Percentiles rank a stretch among this genome's conserved stretches.
Conservation (phyloP, 35 echinoderm and acorn worm genomes). For the Patiria miniata region DNA sequence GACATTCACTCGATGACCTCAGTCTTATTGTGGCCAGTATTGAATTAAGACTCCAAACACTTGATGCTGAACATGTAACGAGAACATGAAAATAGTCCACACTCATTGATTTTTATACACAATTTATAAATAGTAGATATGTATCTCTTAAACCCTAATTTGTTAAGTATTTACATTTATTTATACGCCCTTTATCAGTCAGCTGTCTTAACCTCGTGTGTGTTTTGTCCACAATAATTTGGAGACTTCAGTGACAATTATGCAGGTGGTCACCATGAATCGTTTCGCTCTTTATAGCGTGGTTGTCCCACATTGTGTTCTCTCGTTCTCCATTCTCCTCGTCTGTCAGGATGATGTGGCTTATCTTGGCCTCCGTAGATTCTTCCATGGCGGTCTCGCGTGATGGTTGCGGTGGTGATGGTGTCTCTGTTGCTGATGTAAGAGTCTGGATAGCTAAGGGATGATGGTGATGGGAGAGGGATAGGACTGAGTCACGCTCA, state of each 20-base stretch:
- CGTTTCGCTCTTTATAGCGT: neutral
- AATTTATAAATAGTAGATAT: constrained; percentile 22
- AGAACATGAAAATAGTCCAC: too few species aligned
- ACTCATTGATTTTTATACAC: neutral
- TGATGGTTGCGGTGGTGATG: neutral
- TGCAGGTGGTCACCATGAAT: neutral
- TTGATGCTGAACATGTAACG: too few species aligned
- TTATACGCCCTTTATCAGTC: too few species aligned
- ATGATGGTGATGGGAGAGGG: neutral
- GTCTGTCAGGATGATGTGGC: constrained; percentile 6
- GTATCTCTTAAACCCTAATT: neutral
- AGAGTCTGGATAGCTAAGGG: neutral
- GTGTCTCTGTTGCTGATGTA: neutral
- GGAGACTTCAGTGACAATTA: neutral
- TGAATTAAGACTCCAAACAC: too few species aligned
- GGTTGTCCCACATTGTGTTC: neutral
- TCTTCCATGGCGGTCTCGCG: neutral
- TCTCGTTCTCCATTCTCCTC: neutral
- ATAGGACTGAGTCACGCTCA: neutral
- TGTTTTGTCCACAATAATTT: neutral
- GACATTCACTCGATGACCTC: too few species aligned
- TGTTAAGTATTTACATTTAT: constrained; percentile 14
- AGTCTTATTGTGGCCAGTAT: too few species aligned
- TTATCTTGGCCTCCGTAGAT: neutral
- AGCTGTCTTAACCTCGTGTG: too few species aligned